phyloP scores from a whole-genome alignment of 2,113 vertebrate species.

The Setophaga petechia region DNA sequence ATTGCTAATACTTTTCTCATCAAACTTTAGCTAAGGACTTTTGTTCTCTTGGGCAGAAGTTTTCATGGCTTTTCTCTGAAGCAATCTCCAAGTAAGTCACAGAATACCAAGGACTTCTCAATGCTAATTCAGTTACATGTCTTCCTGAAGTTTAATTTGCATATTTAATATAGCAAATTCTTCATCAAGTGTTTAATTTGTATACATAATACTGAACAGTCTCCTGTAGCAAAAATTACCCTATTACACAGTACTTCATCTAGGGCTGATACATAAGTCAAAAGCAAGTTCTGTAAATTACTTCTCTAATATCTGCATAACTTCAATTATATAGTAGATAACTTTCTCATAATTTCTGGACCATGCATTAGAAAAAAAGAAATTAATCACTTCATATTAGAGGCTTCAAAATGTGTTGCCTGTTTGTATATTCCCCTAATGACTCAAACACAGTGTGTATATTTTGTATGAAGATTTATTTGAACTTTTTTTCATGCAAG shows the following conservation, averaged over 20 bases:
- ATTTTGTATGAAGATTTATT: neutral
- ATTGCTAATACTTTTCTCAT: conserved; percentile 53
- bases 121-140: conserved; percentile 16
- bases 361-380: neutral
- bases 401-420: neutral
- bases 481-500: neutral
- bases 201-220: neutral
- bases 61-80: neutral
- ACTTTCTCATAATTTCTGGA: conserved; percentile 36
- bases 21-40: conserved; percentile 23
- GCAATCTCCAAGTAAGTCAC: neutral
- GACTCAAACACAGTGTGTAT: neutral
- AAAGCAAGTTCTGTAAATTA: neutral
- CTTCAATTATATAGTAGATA: neutral
- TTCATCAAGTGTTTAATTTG: neutral
- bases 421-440: neutral
- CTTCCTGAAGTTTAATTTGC: neutral
- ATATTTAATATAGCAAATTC: neutral
- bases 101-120: neutral
- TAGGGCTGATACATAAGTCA: neutral
- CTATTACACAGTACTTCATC: neutral
- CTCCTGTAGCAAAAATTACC: neutral
- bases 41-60: neutral
- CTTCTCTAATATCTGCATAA: neutral
- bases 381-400: neutral